These are phyloP conservation scores for Aradophagus sp. DNA, from an alignment of 1,140 invertebrate genomes.

Conservation along the genomic window DNA sequence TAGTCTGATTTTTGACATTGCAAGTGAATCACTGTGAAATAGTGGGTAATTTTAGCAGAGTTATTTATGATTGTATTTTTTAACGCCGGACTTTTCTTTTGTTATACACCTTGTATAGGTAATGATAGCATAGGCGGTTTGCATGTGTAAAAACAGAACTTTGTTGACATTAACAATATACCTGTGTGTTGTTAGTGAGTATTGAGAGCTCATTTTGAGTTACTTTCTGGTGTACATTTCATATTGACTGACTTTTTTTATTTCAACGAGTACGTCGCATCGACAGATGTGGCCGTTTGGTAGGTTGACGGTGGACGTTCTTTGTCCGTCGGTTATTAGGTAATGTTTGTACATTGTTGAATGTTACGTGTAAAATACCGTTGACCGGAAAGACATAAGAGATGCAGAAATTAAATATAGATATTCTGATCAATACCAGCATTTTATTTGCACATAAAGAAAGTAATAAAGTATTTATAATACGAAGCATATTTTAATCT, in stretches of 20 bases:
- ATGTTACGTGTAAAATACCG: slow-evolving; percentile 29
- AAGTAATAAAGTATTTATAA: slow-evolving; percentile 52
- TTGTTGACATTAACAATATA: too few species aligned
- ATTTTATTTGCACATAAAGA: slow-evolving; percentile 38
- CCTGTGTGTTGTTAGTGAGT: slow-evolving; percentile 11
- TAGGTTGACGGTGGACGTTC: slow-evolving; percentile 23
- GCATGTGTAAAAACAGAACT: too few species aligned
- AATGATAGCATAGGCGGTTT: too few species aligned
- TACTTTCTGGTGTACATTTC: too few species aligned
- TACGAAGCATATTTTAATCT: too few species aligned
- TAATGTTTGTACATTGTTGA: slow-evolving; percentile 40
- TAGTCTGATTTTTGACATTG: too few species aligned
- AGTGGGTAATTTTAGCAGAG: too few species aligned
- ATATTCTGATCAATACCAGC: slow-evolving; percentile 8
- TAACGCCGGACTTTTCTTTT: too few species aligned
- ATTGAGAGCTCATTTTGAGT: slow-evolving; percentile 3
- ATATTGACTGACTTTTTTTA: slow-evolving; percentile 35
- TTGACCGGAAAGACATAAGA: slow-evolving; percentile 27
- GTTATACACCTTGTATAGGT: slow-evolving; percentile 14
- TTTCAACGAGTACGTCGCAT: slow-evolving; percentile 15
- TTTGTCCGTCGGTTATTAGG: slow-evolving; percentile 16
- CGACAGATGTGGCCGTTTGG: slow-evolving; percentile 14
- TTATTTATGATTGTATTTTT: too few species aligned
- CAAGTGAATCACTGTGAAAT: too few species aligned
- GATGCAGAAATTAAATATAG: slow-evolving; percentile 39